Conservation (phyloP, 2,888 invertebrate species). For the Aricia artaxerxes region DNA sequence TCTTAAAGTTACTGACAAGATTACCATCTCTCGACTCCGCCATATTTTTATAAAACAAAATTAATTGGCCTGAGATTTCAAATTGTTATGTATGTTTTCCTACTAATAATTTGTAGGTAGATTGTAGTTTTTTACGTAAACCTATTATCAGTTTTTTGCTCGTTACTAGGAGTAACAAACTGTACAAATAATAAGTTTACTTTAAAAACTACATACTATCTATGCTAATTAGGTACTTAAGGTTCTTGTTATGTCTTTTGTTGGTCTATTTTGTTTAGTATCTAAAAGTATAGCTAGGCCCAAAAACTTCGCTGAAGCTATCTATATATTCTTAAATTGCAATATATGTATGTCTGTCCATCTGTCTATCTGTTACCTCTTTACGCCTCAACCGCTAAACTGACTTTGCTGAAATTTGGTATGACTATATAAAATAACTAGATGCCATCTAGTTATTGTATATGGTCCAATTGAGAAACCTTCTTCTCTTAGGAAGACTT, state of each 20-base stretch:
- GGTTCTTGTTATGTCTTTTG: neutral
- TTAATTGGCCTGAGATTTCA: slow-evolving; percentile 52
- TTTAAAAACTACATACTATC: neutral
- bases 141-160: neutral
- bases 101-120: neutral
- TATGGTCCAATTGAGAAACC: no score
- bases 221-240: neutral
- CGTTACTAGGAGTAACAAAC: neutral
- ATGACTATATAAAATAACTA: no score
- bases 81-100: slow-evolving; percentile 38
- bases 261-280: neutral
- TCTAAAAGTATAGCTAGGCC: neutral
- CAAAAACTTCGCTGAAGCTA: neutral
- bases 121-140: slow-evolving; percentile 3
- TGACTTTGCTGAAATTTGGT: no score
- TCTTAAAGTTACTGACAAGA: neutral
- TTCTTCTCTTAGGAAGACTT: no score
- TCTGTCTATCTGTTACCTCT: no score
- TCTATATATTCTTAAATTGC: no score
- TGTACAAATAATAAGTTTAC: no score
- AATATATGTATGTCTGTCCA: no score
- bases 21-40: neutral
- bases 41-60: slow-evolving; percentile 36
- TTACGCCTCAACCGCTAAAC: no score
- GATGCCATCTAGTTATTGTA: no score